These are phyloP conservation scores for Zapus hudsonius DNA, from an alignment of 2,113 vertebrate species.

Conservation along the genomic window DNA sequence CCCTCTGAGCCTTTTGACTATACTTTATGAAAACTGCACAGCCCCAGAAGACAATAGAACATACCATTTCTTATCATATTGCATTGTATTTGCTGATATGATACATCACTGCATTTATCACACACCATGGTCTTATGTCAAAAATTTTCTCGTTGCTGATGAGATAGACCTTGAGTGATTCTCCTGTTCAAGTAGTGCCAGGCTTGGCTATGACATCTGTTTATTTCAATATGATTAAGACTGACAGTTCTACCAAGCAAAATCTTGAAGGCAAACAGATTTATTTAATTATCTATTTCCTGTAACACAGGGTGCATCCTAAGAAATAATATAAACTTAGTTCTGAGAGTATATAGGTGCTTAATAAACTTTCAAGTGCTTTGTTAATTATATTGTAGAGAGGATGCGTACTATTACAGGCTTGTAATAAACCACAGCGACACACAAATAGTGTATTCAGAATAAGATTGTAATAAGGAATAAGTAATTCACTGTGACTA, in stretches of 20 bases:
- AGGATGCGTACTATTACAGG: neutral
- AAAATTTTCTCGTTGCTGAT: neutral
- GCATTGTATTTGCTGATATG: neutral
- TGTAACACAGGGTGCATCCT: neutral
- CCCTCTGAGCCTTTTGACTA: neutral
- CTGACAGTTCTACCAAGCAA: neutral
- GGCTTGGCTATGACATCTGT: neutral
- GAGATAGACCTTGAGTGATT: neutral
- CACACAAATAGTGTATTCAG: neutral
- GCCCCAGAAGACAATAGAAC: neutral
- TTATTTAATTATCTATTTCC: conserved; percentile 22
- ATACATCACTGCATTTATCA: neutral
- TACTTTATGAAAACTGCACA: neutral
- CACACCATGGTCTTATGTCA: neutral
- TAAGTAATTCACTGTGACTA: neutral
- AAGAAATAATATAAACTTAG: neutral
- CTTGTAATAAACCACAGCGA: neutral
- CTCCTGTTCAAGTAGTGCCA: neutral
- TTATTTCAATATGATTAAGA: neutral
- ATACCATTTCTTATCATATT: neutral
- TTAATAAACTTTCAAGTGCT: conserved; percentile 11
- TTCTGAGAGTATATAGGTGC: neutral
- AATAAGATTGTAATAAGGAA: neutral
- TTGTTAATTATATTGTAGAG: neutral
- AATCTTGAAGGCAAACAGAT: neutral